These are phyloP conservation scores for Camptogramma bilineatum DNA, from an alignment of 2,888 invertebrate species.

Conservation along the genomic window DNA sequence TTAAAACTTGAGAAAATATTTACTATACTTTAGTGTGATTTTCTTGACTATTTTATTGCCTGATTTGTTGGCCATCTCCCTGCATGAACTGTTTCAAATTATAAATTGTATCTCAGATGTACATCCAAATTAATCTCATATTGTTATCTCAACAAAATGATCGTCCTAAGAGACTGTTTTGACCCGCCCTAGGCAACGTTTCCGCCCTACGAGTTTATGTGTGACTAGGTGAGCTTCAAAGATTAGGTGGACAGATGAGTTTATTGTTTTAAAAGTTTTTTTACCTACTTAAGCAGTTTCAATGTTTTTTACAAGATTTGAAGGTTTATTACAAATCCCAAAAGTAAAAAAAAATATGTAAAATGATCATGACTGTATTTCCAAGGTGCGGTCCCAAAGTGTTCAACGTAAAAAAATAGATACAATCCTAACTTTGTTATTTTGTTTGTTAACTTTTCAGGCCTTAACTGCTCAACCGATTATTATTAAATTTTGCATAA, in stretches of 20 bases:
- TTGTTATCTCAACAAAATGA: conserved; percentile 65
- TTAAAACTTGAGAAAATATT: too few relatives aligned
- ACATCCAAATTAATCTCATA: conserved; percentile 59
- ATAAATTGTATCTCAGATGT: conserved; percentile 18
- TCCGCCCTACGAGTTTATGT: conserved; percentile 32
- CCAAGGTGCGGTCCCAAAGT: too few relatives aligned
- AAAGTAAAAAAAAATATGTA: too few relatives aligned
- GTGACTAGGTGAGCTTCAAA: conserved; percentile 32
- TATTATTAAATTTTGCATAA: too few relatives aligned
- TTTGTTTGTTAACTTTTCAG: too few relatives aligned
- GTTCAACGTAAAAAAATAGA: too few relatives aligned
- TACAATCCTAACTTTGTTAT: too few relatives aligned
- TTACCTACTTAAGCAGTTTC: neutral
- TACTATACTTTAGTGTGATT: too few relatives aligned
- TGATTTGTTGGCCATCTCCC: conserved; percentile 1
- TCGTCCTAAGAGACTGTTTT: conserved; percentile 73
- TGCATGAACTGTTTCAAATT: conserved; percentile 24
- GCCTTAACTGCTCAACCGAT: too few relatives aligned
- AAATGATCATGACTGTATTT: too few relatives aligned
- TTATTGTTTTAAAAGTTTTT: neutral
- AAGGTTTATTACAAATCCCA: too few relatives aligned
- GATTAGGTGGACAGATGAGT: conserved; percentile 33
- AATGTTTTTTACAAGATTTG: neutral
- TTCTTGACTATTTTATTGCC: neutral
- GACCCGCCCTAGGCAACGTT: conserved; percentile 66